Base-by-base conservation (phyloP, 2,888 invertebrate species). In the Sphaerophoria taeniata region DNA sequence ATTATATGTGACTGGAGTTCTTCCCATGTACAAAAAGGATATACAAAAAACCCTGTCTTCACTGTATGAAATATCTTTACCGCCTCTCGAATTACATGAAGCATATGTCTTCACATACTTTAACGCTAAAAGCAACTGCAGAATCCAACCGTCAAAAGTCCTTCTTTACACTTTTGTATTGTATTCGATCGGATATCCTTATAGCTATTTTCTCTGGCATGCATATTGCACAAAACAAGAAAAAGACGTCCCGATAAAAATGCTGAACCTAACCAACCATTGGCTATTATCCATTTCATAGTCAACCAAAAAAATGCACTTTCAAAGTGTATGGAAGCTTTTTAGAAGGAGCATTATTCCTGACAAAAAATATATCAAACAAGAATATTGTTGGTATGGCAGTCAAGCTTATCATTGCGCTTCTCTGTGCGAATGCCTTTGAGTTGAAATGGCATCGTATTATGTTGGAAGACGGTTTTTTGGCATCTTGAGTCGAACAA, bases 401-500 rank as follows among this genome's bases (percentile, higher is more conserved):
- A 49, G 24, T 67, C 67, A 67, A 12, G 74, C 74, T 74, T 74
- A 80, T 79, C 60, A 60, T 60, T 69, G 67, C 33, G 14, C n/a
- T 61, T 73, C 60, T 45, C 34, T 71, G 71, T 78, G 56, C 47
- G 63, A 65, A 72, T 72, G 33, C 56, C 24, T 24, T 65, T 78
- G 33, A 70, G 43, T 67, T 65, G 43, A 43, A 49, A 67, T 56
- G 31, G 56, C 51, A 69, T 51, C 56, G 43, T 43, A 11, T 31
- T 49, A 61, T 63, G 34, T 63, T 51, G 43, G 51, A 36, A 61
- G 55, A 69, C 69, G 74, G 31, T 43, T 74, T 78, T 79, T 80
- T 74, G 74, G 61, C 61, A 74, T 58, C 51, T 60, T 34, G 16
- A 34, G 9, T 63, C 16, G 11, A 12, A 73, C 12, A 60, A 56